A percentile compares a stretch with the other conserved stretches of the same genome.
Evolutionary conservation across 2,113 vertebrate genomes (phyloP).

Genomic region (Ceyx cyanopectus): DNA sequence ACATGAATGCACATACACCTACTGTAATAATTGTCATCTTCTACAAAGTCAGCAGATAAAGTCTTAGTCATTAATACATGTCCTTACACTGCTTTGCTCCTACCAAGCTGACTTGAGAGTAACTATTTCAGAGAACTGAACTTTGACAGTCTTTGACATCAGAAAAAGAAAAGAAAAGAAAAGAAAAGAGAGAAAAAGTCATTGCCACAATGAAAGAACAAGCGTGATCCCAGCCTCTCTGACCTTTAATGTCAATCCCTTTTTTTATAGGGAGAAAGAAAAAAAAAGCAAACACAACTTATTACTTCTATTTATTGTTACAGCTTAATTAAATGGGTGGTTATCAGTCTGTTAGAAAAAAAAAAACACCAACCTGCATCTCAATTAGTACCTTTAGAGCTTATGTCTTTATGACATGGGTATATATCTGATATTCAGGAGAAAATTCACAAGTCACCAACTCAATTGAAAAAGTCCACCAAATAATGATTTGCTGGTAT

Average conservation of each 20-base stretch:
- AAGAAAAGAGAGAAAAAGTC: background rate
- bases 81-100: background rate
- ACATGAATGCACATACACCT: background rate
- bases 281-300: background rate
- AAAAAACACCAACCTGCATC: background rate
- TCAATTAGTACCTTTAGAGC: background rate
- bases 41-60: background rate
- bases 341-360: background rate
- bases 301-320: background rate
- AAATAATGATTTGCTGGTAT: background rate
- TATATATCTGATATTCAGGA: background rate
- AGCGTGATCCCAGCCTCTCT: background rate
- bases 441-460: background rate
- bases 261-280: background rate
- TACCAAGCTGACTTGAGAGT: background rate
- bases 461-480: background rate
- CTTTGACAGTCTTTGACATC: background rate
- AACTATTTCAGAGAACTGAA: background rate
- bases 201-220: background rate
- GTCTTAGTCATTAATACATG: background rate
- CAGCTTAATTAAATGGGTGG: background rate
- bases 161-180: background rate
- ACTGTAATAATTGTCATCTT: background rate
- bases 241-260: background rate
- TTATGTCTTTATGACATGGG: background rate